Base-by-base conservation (phyloP, 2,888 invertebrate genomes). In the Lasioglossum malachurum region DNA sequence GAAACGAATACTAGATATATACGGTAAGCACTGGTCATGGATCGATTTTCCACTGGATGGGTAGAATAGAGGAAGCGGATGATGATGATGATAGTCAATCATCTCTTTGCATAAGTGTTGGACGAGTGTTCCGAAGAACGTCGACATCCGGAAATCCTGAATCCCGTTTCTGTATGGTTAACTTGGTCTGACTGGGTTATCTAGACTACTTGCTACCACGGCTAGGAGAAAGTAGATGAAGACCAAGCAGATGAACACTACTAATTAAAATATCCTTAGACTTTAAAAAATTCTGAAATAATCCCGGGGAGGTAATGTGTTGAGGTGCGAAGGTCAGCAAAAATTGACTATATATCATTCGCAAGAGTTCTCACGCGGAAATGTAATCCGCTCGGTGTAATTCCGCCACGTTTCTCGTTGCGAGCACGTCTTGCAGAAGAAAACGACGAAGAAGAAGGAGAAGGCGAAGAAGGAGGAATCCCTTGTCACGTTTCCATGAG, bases 401-500 rank as follows among this genome's bases (percentile, higher is more conserved):
- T 53, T 10, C 10, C n/a, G n/a, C 53, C 10, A 23, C 8, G 8
- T n/a, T n/a, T 53, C 23, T 53, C 53, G 53, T 23, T 4, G 53
- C 53, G 23, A 53, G 23, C 53, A n/a, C 53, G n/a, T 53, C 53
- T 53, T 23, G 53, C 53, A n/a, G 53, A 53, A n/a, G 53, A 53
- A n/a, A n/a, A 53, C 53, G 53, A n/a, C 23, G 23, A 53, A 10
- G 53, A 27, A 27, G 27, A 8, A 27, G 12, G 4, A n/a, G n/a
- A 10, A n/a, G 57, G 0, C 2, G 27, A 14, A 35, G 69, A 57
- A 38, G 60, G 60, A 72, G 49, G 60, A 75, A 78, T 74, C 75
- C 31, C 27, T n/a, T 14, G 77, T 86, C 88, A 80, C 80, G 88
- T 83, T 53, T 72, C 27, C 53, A 64, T 16, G 72, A 78, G 78